Base-by-base conservation (phyloP, 2,888 invertebrate species). In the Agrotis puta region DNA sequence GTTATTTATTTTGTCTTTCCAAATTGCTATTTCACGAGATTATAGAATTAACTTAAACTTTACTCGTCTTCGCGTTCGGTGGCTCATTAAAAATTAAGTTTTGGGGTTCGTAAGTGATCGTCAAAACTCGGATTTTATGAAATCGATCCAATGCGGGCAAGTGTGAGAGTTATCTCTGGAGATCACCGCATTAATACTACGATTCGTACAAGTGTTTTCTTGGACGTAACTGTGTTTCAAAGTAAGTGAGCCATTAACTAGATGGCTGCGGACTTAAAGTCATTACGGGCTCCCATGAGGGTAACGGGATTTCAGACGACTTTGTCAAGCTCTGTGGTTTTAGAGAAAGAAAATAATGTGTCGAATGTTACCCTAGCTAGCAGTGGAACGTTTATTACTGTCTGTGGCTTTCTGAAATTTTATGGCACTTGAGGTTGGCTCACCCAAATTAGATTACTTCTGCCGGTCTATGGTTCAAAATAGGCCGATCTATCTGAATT, bases 141-240 rank as follows among this genome's bases (percentile, higher is more conserved):
- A 27, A 64, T 74, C 50, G 54, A 75, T 64, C 22, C 24, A 39
- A 70, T 57, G 64, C 63, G 65, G 51, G 27, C 64, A 45, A 51
- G 63, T 33, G 54, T 16, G 45, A 66, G 59, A 47, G 56, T 64
- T 22, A 59, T 66, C 61, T 78, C 59, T 45, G 58, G 53, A 77
- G 54, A 79, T 79, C 61, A 77, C 64, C 64, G 64, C 71, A 50
- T 78, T 82, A 82, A 64, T 61, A 64, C 79, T 61, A 27, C 64
- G 39, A 77, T 77, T 78, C 66, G 64, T 66, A 57, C 63, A 51
- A 78, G 56, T 78, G 71, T 82, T 82, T 82, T 64, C 78, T 66
- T 47, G 43, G 53, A 69, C 53, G 63, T 64, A 66, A 63, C 71
- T 70, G 65, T 64, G 81, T 61, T 79, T 70, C 63, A 81, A 78